phyloP scores from a whole-genome alignment of 1,140 invertebrate species.

The Lucilia sericata region DNA sequence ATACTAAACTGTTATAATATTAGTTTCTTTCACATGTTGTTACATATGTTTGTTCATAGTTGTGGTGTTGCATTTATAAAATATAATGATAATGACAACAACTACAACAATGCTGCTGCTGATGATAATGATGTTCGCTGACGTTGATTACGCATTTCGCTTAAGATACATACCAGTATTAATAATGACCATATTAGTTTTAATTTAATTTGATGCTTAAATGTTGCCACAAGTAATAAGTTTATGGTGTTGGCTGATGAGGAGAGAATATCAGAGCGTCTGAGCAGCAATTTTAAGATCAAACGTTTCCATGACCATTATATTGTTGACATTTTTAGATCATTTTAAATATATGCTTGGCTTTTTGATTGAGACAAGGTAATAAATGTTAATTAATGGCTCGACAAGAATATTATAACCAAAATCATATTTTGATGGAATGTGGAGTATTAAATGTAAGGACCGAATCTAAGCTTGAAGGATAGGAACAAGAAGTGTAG shows the following conservation, averaged over 20 bases:
- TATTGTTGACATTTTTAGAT: conserved; percentile 38
- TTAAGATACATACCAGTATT: background rate
- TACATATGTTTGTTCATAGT: conserved; percentile 36
- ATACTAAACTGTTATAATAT: conserved; percentile 40
- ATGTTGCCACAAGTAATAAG: no score
- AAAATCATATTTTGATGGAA: no score
- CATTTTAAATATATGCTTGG: background rate
- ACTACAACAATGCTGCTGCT: background rate
- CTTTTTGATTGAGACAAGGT: background rate
- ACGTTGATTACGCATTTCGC: background rate
- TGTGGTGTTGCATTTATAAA: conserved; percentile 40
- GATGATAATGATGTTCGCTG: no score
- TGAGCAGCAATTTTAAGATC: background rate
- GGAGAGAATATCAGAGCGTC: no score
- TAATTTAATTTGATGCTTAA: conserved; percentile 36
- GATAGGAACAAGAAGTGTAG: no score
- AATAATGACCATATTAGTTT: conserved; percentile 42
- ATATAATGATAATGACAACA: conserved; percentile 21
- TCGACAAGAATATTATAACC: background rate
- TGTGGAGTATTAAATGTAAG: no score
- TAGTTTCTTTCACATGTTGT: conserved; percentile 34
- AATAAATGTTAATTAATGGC: conserved; percentile 41
- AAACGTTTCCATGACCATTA: background rate
- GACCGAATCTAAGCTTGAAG: no score
- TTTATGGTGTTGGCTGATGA: no score